phyloP scores from a whole-genome alignment of 2,888 invertebrate genomes.

The Argyresthia goedartella region DNA sequence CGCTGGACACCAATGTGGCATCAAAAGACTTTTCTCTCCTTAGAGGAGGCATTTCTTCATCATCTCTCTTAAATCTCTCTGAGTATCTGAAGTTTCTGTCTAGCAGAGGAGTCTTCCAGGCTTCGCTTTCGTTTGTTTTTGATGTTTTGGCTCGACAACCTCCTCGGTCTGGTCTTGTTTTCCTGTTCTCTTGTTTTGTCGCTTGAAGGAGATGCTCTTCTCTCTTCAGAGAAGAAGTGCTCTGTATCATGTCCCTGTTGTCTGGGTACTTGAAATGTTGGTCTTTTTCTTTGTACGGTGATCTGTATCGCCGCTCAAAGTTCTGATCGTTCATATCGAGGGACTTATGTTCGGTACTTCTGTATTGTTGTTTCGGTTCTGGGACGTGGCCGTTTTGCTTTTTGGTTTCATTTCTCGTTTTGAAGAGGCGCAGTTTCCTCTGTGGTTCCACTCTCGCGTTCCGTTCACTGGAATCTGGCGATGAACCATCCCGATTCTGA shows the following conservation, averaged over 20 bases:
- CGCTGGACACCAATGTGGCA: constrained; percentile 44
- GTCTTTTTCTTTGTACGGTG: constrained; percentile 56
- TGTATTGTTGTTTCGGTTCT: constrained; percentile 38
- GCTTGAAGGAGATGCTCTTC: constrained; percentile 62
- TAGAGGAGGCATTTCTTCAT: constrained; percentile 39
- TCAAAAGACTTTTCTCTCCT: constrained; percentile 67
- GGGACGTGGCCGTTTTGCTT: constrained; percentile 46
- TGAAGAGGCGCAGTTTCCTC: constrained; percentile 77
- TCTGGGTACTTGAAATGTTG: constrained; percentile 56
- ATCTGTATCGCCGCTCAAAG: constrained; percentile 55
- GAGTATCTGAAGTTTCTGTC: constrained; percentile 62
- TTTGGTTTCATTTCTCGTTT: constrained; percentile 80
- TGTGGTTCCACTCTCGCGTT: constrained; percentile 60
- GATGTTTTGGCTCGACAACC: constrained; percentile 61
- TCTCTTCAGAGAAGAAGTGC: constrained; percentile 47
- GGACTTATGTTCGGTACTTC: constrained; percentile 47
- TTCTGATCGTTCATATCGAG: constrained; percentile 42
- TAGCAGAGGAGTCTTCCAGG: constrained; percentile 58
- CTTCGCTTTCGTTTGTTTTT: constrained; percentile 52
- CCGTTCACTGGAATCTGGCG: constrained; percentile 71
- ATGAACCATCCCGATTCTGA: constrained; percentile 63
- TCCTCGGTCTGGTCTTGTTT: constrained; percentile 59
- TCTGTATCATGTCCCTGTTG: constrained; percentile 52
- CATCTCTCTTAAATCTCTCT: constrained; percentile 57
- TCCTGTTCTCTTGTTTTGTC: constrained; percentile 56